Evolutionary conservation across 92 coral and sea anemone genomes (phyloP).

Genomic region (Porites divaricata): DNA sequence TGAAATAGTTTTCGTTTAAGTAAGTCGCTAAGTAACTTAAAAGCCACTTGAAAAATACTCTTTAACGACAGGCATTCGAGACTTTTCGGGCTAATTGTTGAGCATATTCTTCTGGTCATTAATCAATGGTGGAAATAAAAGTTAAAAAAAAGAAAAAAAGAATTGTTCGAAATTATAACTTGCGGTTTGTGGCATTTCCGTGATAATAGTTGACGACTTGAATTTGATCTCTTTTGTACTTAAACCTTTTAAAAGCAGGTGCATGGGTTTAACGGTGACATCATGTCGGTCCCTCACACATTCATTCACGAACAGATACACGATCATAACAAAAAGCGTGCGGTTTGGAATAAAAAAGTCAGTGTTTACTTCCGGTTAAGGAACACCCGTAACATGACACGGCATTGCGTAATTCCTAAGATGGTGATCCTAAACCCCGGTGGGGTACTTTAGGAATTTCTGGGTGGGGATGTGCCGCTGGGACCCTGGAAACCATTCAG

Average conservation of each 20-base stretch:
- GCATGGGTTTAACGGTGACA: neutral
- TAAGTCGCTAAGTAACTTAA: constrained; percentile 39
- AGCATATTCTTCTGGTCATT: neutral
- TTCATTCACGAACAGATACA: constrained; percentile 24
- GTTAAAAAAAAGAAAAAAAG: neutral
- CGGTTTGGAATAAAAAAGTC: neutral
- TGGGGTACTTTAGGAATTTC: too few relatives aligned
- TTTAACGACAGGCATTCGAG: constrained; percentile 1
- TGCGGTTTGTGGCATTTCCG: neutral
- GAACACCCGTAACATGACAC: neutral
- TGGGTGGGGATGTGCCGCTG: too few relatives aligned
- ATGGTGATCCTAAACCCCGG: too few relatives aligned
- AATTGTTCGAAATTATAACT: neutral
- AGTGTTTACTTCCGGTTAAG: neutral
- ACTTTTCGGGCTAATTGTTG: constrained; percentile 4
- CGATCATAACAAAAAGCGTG: constrained; percentile 10
- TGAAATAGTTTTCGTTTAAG: constrained; percentile 37
- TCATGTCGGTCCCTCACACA: constrained; percentile 15
- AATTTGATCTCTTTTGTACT: neutral
- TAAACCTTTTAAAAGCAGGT: neutral
- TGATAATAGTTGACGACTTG: neutral
- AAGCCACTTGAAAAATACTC: neutral
- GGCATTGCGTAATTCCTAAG: neutral
- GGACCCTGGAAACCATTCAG: too few relatives aligned
- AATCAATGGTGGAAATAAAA: neutral